Evolutionary conservation across 2,888 invertebrate genomes (phyloP).

Genomic region (Scelioninae gen. 2): DNA sequence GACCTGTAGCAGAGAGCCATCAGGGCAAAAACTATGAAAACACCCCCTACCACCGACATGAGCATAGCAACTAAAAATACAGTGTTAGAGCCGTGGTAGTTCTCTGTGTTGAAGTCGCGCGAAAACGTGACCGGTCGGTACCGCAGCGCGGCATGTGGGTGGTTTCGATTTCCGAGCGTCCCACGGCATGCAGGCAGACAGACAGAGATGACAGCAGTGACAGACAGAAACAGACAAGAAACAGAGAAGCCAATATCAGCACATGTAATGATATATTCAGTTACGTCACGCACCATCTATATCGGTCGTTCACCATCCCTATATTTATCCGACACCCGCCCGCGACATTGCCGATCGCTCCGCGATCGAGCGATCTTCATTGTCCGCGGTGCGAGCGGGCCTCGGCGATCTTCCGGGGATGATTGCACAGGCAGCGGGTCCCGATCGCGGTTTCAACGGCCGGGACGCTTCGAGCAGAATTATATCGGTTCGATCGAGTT

Average conservation of each 20-base stretch:
- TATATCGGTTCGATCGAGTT: no score
- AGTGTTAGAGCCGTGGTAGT: slow-evolving; percentile 98
- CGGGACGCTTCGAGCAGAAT: no score
- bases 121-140: slow-evolving; percentile 56
- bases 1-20: slow-evolving; percentile 99
- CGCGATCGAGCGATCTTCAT: slow-evolving; percentile 7
- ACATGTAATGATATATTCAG: slow-evolving; percentile 68
- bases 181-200: slow-evolving; percentile 79
- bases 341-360: slow-evolving; percentile 33
- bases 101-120: slow-evolving; percentile 81
- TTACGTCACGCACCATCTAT: slow-evolving; percentile 61
- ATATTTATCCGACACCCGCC: slow-evolving; percentile 29
- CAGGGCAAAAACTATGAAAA: slow-evolving; percentile 98
- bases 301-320: slow-evolving; percentile 39
- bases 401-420: slow-evolving; percentile 15
- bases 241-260: slow-evolving; percentile 77
- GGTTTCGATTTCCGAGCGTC: slow-evolving; percentile 74
- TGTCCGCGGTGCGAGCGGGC: slow-evolving; percentile 14
- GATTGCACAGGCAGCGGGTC: no score
- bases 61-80: slow-evolving; percentile 98
- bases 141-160: slow-evolving; percentile 63
- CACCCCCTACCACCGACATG: slow-evolving; percentile 99
- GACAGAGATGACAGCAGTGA: slow-evolving; percentile 77
- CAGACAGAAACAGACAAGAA: slow-evolving; percentile 77
- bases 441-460: no score